These are phyloP conservation scores for Abrostola tripartita DNA, from an alignment of 2,888 invertebrate genomes.

Conservation along the genomic window DNA sequence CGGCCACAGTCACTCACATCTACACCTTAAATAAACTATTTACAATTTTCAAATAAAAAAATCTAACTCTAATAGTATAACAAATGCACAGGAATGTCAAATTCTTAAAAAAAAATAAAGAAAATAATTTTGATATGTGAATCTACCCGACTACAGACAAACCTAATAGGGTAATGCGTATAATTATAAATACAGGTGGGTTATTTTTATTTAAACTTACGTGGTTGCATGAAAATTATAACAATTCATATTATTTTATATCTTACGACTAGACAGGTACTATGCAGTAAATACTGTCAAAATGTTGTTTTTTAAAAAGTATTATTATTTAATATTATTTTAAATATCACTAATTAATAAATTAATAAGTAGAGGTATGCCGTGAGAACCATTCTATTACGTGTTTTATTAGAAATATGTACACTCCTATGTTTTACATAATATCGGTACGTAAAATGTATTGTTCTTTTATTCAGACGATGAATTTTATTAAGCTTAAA, in stretches of 20 bases:
- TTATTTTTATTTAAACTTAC: constrained; percentile 37
- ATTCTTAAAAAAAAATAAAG: constrained; percentile 48
- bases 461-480: constrained; percentile 4
- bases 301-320: constrained; percentile 54
- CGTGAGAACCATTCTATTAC: constrained; percentile 31
- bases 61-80: constrained; percentile 58
- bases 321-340: constrained; percentile 38
- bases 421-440: neutral
- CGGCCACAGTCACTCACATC: constrained; percentile 59
- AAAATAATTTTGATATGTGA: constrained; percentile 44
- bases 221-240: constrained; percentile 49
- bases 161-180: constrained; percentile 15
- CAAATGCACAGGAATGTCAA: constrained; percentile 83
- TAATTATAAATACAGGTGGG: constrained; percentile 69
- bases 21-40: constrained; percentile 62
- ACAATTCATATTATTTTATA: constrained; percentile 65
- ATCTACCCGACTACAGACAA: constrained; percentile 26
- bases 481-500: constrained; percentile 7
- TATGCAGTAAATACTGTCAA: constrained; percentile 84
- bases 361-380: constrained; percentile 60
- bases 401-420: constrained; percentile 24
- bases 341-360: constrained; percentile 45
- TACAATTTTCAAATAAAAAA: constrained; percentile 64
- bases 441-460: neutral
- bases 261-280: constrained; percentile 87